Conservation (phyloP, 2,888 invertebrate genomes). For the Drosophila demipolita region DNA sequence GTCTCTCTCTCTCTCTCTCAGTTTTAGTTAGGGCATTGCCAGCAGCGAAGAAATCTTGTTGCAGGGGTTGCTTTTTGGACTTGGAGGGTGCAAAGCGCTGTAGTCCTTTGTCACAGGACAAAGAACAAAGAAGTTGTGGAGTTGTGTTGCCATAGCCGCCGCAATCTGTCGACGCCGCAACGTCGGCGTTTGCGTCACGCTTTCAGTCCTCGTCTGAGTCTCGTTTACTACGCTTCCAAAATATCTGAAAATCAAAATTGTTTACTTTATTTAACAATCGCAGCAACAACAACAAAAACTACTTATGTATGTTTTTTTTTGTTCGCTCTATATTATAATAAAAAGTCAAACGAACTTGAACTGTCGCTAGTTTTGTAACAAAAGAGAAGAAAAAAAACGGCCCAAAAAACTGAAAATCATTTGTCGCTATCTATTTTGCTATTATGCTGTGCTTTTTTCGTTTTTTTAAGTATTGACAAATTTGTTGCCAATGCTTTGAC, state of each 20-base stretch:
- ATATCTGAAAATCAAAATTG: conserved; percentile 24
- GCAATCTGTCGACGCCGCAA: conserved; percentile 72
- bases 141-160: conserved; percentile 64
- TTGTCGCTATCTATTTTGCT: conserved; percentile 53
- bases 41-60: conserved; percentile 40
- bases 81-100: conserved; percentile 49
- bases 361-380: conserved; percentile 63
- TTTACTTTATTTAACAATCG: conserved; percentile 56
- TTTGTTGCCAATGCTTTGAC: conserved; percentile 51
- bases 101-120: conserved; percentile 33
- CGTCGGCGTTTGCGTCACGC: conserved; percentile 64
- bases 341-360: conserved; percentile 67
- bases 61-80: conserved; percentile 60
- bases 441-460: conserved; percentile 38
- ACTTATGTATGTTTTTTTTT: conserved; percentile 7
- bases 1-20: conserved; percentile 1
- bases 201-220: conserved; percentile 61
- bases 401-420: conserved; percentile 46
- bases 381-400: conserved; percentile 21
- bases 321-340: conserved; percentile 14
- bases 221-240: conserved; percentile 65
- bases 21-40: conserved; percentile 54
- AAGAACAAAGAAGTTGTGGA: conserved; percentile 56
- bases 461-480: conserved; percentile 69
- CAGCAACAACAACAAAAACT: conserved; percentile 42